Evolutionary conservation across 2,797 vertebrate species (phyloP).

Genomic region (Xyrichtys novacula): DNA sequence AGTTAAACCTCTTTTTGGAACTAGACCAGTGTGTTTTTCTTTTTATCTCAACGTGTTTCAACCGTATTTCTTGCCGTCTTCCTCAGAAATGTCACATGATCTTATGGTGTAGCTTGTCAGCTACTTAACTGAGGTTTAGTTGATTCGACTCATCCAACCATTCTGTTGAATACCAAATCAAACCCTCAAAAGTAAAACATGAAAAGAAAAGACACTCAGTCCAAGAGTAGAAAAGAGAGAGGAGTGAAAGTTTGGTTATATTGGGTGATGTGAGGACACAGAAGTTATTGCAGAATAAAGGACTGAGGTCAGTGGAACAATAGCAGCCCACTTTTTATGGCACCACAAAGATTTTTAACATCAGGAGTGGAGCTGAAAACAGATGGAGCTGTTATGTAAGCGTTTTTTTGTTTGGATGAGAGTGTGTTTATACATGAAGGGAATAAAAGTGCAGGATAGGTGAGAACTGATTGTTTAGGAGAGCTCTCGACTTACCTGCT

Average conservation of each 20-base stretch:
- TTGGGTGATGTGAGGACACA: background rate
- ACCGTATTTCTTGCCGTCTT: too few relatives aligned
- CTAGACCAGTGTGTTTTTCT: too few relatives aligned
- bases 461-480: conserved; percentile 59
- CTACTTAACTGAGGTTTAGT: too few relatives aligned
- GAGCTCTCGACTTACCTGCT: conserved; percentile 59
- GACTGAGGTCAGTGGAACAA: conserved; percentile 48
- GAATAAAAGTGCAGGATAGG: conserved; percentile 46
- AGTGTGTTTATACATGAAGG: conserved; percentile 44
- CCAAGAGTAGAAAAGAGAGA: conserved; percentile 2
- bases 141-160: too few relatives aligned
- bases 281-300: conserved; percentile 4
- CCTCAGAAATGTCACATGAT: too few relatives aligned
- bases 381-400: background rate
- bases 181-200: too few relatives aligned
- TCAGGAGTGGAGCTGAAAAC: background rate
- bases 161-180: too few relatives aligned
- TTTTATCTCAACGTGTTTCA: too few relatives aligned
- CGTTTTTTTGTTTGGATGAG: conserved; percentile 38
- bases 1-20: too few relatives aligned
- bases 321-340: conserved; percentile 31
- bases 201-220: background rate
- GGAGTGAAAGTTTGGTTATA: conserved; percentile 23
- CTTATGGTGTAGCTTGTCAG: too few relatives aligned
- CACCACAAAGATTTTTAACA: background rate